Evolutionary conservation across 2,797 vertebrate genomes (phyloP).

Genomic region (Eremophila alpestris): DNA sequence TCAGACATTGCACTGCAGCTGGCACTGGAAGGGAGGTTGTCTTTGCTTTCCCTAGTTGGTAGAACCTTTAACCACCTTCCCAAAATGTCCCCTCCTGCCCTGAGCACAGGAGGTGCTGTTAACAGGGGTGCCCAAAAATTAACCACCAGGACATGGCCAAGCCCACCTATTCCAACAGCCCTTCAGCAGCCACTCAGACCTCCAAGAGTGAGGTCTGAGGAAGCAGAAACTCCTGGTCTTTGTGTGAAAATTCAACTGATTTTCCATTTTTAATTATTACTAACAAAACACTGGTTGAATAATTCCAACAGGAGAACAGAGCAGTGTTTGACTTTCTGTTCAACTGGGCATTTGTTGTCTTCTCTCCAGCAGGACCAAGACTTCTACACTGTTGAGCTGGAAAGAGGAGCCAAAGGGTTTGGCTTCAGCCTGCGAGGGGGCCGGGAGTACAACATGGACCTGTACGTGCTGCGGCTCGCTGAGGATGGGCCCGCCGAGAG

Average conservation of each 20-base stretch:
- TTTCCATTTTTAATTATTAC: neutral
- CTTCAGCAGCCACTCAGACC: neutral
- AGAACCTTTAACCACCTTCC: neutral
- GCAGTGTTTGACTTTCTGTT: neutral
- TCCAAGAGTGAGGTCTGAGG: neutral
- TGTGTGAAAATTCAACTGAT: neutral
- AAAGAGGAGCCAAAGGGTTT: constrained; percentile 96
- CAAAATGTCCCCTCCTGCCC: neutral
- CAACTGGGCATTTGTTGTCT: neutral
- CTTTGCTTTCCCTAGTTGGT: neutral
- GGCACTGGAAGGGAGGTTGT: neutral
- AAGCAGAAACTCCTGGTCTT: neutral
- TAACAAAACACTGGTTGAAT: neutral
- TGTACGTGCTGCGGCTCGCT: constrained; percentile 94
- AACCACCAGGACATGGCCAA: fast-evolving
- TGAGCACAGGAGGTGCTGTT: neutral
- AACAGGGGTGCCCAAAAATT: neutral
- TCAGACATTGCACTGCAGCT: neutral
- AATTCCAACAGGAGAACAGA: neutral
- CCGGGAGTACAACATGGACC: constrained; percentile 98
- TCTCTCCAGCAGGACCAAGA: constrained; percentile 86
- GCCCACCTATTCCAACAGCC: neutral
- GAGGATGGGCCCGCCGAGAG: constrained; percentile 95
- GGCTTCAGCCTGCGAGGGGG: constrained; percentile 97
- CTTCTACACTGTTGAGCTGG: constrained; percentile 95